Percentiles rank a stretch among this genome's conserved stretches.
Conservation (phyloP, 2,797 vertebrate species). For the Falco novaeseelandiae region DNA sequence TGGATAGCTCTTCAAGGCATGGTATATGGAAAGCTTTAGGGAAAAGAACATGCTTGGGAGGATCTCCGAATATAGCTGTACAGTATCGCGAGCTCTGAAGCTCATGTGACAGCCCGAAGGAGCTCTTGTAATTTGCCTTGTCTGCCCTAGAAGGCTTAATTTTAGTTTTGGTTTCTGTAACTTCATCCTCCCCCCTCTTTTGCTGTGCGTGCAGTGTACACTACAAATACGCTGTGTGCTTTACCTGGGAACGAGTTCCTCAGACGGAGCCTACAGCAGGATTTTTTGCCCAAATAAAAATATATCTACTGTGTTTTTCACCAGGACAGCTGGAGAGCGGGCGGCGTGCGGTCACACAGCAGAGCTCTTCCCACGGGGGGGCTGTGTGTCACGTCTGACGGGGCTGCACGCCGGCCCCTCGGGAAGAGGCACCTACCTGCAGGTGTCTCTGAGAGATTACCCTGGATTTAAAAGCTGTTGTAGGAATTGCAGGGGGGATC, state of each 20-base stretch:
- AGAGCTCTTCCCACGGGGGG: neutral
- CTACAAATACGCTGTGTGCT: neutral
- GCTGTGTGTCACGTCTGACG: neutral
- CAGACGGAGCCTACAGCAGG: neutral
- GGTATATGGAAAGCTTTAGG: neutral
- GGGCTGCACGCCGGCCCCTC: neutral
- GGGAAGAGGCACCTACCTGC: slow-evolving; percentile 32
- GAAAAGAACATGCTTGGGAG: neutral
- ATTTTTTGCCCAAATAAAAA: neutral
- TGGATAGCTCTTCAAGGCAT: neutral
- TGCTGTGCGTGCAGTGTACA: neutral
- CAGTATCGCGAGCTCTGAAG: neutral
- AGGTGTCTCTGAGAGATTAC: slow-evolving; percentile 29
- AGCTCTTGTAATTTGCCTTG: neutral
- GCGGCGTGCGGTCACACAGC: accelerated
- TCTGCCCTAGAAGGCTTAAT: neutral
- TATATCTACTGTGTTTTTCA: neutral
- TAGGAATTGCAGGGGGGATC: neutral
- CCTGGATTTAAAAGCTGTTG: slow-evolving; percentile 4
- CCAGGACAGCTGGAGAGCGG: neutral
- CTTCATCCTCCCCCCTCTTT: neutral
- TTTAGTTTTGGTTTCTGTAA: neutral
- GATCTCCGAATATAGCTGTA: neutral
- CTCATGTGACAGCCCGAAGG: neutral
- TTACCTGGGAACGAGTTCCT: neutral